phyloP scores from a whole-genome alignment of 2,113 vertebrate species.

The Anoplopoma fimbria region DNA sequence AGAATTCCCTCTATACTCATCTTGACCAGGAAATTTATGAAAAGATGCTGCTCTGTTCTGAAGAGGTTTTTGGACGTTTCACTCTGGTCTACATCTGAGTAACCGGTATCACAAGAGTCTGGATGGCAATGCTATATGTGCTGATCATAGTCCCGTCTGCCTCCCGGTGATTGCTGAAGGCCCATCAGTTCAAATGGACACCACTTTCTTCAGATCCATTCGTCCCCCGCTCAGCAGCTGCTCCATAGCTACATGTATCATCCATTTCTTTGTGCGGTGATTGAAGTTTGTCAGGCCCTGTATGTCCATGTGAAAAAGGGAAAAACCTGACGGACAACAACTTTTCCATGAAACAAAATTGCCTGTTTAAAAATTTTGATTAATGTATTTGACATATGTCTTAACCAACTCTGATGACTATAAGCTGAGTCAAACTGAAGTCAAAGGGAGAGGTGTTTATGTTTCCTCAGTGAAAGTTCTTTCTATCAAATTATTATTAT shows the following conservation, averaged over 20 bases:
- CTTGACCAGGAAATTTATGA: not conserved
- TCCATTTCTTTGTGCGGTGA: not conserved
- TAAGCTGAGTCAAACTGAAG: too few species aligned
- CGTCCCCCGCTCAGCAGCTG: not conserved
- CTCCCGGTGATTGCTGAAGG: conserved; percentile 28
- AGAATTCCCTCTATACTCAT: not conserved
- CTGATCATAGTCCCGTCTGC: conserved; percentile 24
- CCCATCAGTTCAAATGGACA: conserved; percentile 29
- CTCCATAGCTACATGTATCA: not conserved
- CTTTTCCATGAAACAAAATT: not conserved
- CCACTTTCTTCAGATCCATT: conserved; percentile 20
- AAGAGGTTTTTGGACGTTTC: not conserved
- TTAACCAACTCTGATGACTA: too few species aligned
- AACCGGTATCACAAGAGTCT: conserved; percentile 15
- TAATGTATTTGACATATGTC: too few species aligned
- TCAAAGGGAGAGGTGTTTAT: too few species aligned
- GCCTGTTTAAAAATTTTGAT: too few species aligned
- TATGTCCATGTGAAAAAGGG: not conserved
- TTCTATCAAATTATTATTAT: not conserved
- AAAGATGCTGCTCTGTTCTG: not conserved
- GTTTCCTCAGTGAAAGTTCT: not conserved
- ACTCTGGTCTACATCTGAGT: conserved; percentile 7
- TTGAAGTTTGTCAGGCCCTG: not conserved
- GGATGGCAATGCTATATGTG: conserved; percentile 17
- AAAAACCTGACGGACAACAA: not conserved